Base-by-base conservation (phyloP, 1,140 invertebrate genomes). In the Gonatopus flavifemur region DNA sequence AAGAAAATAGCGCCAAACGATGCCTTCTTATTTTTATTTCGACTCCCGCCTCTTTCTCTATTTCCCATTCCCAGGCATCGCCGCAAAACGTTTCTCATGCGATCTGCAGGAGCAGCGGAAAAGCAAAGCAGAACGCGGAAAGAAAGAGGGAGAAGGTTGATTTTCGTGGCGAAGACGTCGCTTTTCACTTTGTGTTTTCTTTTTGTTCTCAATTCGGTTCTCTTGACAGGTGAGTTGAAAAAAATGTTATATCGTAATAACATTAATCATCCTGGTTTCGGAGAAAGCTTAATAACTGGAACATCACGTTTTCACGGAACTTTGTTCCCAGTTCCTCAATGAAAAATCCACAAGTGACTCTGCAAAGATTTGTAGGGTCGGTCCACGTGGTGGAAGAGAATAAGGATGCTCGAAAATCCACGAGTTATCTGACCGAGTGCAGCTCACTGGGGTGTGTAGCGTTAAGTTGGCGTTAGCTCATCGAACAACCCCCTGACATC, bases 371-470 rank as follows among this genome's bases (percentile, higher is more conserved):
- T 56, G 39, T 37, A 36, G 40, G 42, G 42, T 52, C 24, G 32
- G 55, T 57, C 48, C 52, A 57, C 18, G 38, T 25, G 21, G 36
- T 15, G 31, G n/a, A 25, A 49, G 33, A n/a, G 46, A 44, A 12
- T 18, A 7, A 35, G 51, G 42, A 25, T 33, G 49, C 40, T 62
- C 59, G 61, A 67, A 69, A 69, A 69, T 69, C 57, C 66, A 52
- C 64, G 64, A 69, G 65, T 69, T 70, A 64, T 68, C 69, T 67
- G 65, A 68, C 67, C 67, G 68, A 72, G 65, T 67, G 62, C 58
- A 53, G 60, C 54, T 57, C 66, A 70, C 56, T 71, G 63, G 65
- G 65, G 67, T 69, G 69, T 69, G 63, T 70, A 70, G 69, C 67
- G 68, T 70, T 68, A 72, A 72, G 68, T 72, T 70, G 63, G 60